These are phyloP conservation scores for Coreius guichenoti DNA, from an alignment of 2,797 vertebrate species.

Conservation along the genomic window DNA sequence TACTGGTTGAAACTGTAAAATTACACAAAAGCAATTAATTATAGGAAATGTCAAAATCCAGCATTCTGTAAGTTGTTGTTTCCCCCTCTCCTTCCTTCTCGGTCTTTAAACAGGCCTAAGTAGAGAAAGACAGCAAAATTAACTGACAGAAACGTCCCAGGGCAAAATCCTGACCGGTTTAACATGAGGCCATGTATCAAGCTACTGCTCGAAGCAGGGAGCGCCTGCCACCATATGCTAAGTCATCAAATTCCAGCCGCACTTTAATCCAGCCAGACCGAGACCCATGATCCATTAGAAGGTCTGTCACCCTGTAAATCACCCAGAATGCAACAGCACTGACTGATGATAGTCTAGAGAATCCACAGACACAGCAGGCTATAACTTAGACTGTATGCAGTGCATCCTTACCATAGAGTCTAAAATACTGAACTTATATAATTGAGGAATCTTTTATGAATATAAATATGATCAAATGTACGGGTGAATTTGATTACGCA, in stretches of 20 bases:
- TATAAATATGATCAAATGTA: neutral
- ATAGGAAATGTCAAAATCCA: neutral
- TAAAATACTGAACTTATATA: neutral
- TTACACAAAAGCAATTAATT: neutral
- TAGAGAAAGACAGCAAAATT: neutral
- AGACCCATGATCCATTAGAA: conserved; percentile 28
- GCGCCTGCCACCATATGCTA: conserved; percentile 37
- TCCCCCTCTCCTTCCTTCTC: neutral
- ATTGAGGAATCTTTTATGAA: neutral
- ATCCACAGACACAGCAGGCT: neutral
- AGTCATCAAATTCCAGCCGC: conserved; percentile 42
- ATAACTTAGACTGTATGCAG: neutral
- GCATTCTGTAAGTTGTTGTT: neutral
- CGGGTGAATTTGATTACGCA: neutral
- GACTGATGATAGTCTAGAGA: conserved; percentile 25
- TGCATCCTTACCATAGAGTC: neutral
- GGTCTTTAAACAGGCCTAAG: neutral
- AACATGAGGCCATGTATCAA: conserved; percentile 33
- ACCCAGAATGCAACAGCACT: conserved; percentile 40
- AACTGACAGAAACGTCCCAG: conserved; percentile 4
- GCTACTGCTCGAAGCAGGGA: conserved; percentile 10
- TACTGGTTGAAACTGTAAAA: neutral
- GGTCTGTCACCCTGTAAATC: conserved; percentile 41
- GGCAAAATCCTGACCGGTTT: conserved; percentile 24
- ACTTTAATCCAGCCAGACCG: conserved; percentile 42